Percentiles rank a stretch among this genome's conserved stretches.
phyloP scores from a whole-genome alignment of 2,888 invertebrate species.

The Drosophila macrospina region DNA sequence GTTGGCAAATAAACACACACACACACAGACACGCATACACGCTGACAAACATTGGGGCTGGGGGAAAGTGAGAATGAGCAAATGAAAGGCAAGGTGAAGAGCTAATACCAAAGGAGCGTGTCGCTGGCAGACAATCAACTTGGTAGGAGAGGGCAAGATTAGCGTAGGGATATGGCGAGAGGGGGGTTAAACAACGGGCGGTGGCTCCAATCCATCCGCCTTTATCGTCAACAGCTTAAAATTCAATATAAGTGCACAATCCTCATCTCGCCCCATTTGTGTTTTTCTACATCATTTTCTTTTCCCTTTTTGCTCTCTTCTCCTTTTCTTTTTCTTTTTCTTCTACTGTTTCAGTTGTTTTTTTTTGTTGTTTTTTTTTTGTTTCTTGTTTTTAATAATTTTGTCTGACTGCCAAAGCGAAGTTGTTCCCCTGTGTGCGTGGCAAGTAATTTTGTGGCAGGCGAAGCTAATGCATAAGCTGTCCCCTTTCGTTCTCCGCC shows the following conservation, averaged over 20 bases:
- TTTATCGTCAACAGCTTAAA: conserved; percentile 68
- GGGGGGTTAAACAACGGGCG: conserved; percentile 43
- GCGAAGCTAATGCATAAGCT: conserved; percentile 43
- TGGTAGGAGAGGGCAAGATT: not conserved
- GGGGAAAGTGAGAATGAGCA: not conserved
- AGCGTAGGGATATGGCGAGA: not conserved
- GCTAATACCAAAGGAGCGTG: conserved; percentile 27
- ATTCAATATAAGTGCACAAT: conserved; percentile 70
- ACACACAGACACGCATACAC: not conserved
- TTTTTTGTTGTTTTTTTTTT: not conserved
- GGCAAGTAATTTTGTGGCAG: conserved; percentile 54
- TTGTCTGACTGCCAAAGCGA: conserved; percentile 23
- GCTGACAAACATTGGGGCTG: conserved; percentile 3
- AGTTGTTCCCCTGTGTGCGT: conserved; percentile 17
- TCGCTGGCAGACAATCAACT: conserved; percentile 30
- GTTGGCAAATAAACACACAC: conserved; percentile 68
- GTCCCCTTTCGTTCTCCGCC: not conserved
- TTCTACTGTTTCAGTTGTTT: too few species aligned
- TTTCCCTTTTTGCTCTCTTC: not conserved
- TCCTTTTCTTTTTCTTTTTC: not conserved
- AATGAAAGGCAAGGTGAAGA: conserved; percentile 19
- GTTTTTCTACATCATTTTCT: conserved; percentile 16
- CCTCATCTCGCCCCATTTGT: conserved; percentile 43
- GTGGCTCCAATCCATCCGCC: conserved; percentile 54
- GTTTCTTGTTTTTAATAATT: conserved; percentile 42